Evolutionary conservation across 2,888 invertebrate species (phyloP).

Genomic region (Dascillus cervinus): DNA sequence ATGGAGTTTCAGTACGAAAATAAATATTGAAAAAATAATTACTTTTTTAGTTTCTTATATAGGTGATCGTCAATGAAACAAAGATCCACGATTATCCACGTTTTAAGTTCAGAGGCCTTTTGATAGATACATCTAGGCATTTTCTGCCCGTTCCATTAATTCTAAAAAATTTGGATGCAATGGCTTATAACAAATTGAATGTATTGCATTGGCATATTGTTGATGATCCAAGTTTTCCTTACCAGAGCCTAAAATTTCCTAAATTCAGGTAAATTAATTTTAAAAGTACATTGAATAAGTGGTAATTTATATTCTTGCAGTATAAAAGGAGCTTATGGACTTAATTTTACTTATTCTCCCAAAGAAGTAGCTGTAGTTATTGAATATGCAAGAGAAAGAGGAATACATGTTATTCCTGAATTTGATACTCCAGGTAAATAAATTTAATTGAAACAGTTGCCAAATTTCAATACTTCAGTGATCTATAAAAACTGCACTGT

Average conservation of each 20-base stretch:
- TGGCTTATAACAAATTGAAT: conserved; percentile 88
- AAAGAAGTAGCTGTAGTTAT: conserved; percentile 60
- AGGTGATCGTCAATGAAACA: conserved; percentile 51
- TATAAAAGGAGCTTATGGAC: conserved; percentile 59
- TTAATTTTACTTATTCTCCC: conserved; percentile 54
- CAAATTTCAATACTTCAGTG: too few relatives aligned
- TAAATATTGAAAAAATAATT: too few relatives aligned
- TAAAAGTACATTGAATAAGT: not conserved
- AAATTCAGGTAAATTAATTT: conserved; percentile 70
- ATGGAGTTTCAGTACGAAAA: conserved; percentile 17
- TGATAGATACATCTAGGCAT: conserved; percentile 84
- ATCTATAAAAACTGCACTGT: too few relatives aligned
- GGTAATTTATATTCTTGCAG: conserved; percentile 42
- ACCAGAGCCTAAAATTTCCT: conserved; percentile 69
- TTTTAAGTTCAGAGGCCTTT: conserved; percentile 73
- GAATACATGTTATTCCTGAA: conserved; percentile 83
- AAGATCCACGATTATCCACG: conserved; percentile 68
- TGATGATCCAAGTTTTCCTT: conserved; percentile 91
- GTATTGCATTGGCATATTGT: conserved; percentile 95
- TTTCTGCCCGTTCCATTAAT: conserved; percentile 65
- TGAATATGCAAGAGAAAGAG: conserved; percentile 68
- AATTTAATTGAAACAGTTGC: conserved; percentile 2
- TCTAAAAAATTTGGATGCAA: conserved; percentile 64
- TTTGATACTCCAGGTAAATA: conserved; percentile 79
- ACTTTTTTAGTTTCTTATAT: too few relatives aligned